These are phyloP conservation scores for Bimastos eiseni DNA, from an alignment of 2,888 invertebrate genomes.

Conservation along the genomic window DNA sequence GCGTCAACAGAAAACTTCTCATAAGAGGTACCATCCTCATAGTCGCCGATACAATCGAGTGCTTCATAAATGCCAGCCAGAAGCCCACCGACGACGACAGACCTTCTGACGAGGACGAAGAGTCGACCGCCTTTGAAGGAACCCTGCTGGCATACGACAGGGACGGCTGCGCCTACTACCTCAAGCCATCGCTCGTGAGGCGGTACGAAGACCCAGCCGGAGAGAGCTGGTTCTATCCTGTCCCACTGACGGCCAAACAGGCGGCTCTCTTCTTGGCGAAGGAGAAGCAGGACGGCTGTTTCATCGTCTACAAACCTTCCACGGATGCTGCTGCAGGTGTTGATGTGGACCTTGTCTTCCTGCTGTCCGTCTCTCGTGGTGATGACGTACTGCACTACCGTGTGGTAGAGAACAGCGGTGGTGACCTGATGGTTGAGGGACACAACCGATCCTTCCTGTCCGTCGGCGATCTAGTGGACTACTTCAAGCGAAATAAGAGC, in stretches of 20 bases:
- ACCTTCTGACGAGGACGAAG: conserved; percentile 21
- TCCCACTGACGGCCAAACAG: conserved; percentile 42
- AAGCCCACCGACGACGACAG: conserved; percentile 17
- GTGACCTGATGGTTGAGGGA: conserved; percentile 47
- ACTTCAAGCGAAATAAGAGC: conserved; percentile 44
- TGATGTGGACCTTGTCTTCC: conserved; percentile 35
- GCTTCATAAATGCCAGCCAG: not conserved
- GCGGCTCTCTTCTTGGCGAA: conserved; percentile 44
- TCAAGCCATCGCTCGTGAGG: conserved; percentile 39
- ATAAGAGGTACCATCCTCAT: conserved; percentile 32
- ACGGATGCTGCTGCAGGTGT: conserved; percentile 25
- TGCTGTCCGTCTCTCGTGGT: conserved; percentile 41
- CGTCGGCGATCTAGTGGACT: conserved; percentile 44
- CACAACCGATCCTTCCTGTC: conserved; percentile 46
- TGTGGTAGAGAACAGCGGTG: conserved; percentile 44
- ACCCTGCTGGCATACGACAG: conserved; percentile 42
- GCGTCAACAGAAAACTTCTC: conserved; percentile 30
- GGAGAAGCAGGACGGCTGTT: conserved; percentile 47
- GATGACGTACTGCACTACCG: conserved; percentile 46
- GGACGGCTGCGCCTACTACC: conserved; percentile 41
- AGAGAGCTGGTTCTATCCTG: conserved; percentile 47
- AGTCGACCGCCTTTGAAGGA: conserved; percentile 14
- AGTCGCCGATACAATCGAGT: conserved; percentile 20
- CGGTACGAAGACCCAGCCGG: conserved; percentile 45
- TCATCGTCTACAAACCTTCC: conserved; percentile 43